Base-by-base conservation (phyloP, 2,797 vertebrate species). In the Pteronotus mesoamericanus region DNA sequence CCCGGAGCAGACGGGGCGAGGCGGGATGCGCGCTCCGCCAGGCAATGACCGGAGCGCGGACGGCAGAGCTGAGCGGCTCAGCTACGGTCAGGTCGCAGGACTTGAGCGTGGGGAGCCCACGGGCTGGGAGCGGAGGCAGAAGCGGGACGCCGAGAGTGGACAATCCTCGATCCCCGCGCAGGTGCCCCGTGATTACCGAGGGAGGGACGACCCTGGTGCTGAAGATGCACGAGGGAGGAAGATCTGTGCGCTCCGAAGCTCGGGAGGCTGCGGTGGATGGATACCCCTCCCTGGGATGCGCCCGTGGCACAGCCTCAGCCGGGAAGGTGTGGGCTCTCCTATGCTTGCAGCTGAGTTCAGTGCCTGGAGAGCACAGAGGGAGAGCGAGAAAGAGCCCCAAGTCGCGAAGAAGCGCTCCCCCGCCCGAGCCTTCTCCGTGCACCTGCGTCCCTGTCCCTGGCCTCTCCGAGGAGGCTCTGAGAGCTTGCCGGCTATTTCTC, bases 391-490 rank as follows among this genome's bases (percentile, higher is more conserved):
- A 78, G 74, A 95, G 26, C 78, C 87, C 72, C 88, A 95, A 97
- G 95, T 95, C 85, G 2, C 37, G 4, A 84, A 94, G 94, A 91
- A 86, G 90, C 93, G 75, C 91, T 83, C 88, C 8, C 48, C 22
- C 59, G 21, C 66, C 74, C 16, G 48, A 87, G 32, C 69, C 74
- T 94, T 71, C 92, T 48, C 68, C n/a, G 77, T 78, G 96, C 84
- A 66, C 96, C 95, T 97, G 97, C 78, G 92, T 79, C 86, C 96
- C 94, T 74, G n/a, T 6, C 96, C 88, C 72, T 75, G 44, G 86
- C 19, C 88, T 96, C 94, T 96, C 96, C 7, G 32, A 97, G 94
- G 97, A 98, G 86, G 94, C 92, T 91, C 94, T 34, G 55, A 48
- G 1, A 95, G 97, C 95, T 86, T 82, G 92, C 94, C n/a, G 10